A percentile compares a stretch with the other conserved stretches of the same genome.
Conservation (phyloP, 2,888 invertebrate species). For the Scrobipalpa costella region DNA sequence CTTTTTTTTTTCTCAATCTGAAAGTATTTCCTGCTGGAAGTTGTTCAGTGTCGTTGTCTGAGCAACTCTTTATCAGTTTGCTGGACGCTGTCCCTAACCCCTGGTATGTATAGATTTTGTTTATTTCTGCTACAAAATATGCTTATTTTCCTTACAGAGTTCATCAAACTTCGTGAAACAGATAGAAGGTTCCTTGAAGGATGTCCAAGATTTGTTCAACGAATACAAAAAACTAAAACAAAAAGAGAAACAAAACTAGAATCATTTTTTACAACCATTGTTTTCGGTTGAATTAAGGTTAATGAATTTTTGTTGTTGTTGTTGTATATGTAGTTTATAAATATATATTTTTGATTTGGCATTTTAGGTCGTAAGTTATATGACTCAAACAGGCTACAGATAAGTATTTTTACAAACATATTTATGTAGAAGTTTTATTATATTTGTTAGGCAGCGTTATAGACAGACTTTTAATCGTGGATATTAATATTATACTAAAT, state of each 20-base stretch:
- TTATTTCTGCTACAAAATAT: background rate
- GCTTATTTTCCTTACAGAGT: constrained; percentile 82
- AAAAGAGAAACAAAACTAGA: constrained; percentile 53
- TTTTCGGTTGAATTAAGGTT: constrained; percentile 43
- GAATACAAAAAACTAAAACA: constrained; percentile 76
- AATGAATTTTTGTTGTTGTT: constrained; percentile 44
- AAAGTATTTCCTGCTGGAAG: too few species aligned
- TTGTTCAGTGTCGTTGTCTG: too few species aligned
- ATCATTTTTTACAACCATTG: constrained; percentile 39
- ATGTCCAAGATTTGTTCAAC: constrained; percentile 85
- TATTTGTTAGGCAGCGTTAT: background rate
- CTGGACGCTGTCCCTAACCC: too few species aligned
- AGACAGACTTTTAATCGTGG: background rate
- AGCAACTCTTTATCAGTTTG: too few species aligned
- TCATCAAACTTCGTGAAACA: constrained; percentile 88
- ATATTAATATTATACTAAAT: background rate
- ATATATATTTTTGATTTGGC: constrained; percentile 24
- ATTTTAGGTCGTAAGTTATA: constrained; percentile 3
- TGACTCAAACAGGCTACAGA: constrained; percentile 8
- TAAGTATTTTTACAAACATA: background rate
- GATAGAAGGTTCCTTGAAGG: constrained; percentile 86
- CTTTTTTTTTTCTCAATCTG: too few species aligned
- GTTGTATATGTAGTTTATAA: constrained; percentile 43
- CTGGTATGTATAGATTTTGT: too few species aligned
- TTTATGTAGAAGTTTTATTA: background rate